Percentiles rank a stretch among this genome's conserved stretches.
Evolutionary conservation across 2,888 invertebrate genomes (phyloP).

Genomic region (Parnassius smintheus): DNA sequence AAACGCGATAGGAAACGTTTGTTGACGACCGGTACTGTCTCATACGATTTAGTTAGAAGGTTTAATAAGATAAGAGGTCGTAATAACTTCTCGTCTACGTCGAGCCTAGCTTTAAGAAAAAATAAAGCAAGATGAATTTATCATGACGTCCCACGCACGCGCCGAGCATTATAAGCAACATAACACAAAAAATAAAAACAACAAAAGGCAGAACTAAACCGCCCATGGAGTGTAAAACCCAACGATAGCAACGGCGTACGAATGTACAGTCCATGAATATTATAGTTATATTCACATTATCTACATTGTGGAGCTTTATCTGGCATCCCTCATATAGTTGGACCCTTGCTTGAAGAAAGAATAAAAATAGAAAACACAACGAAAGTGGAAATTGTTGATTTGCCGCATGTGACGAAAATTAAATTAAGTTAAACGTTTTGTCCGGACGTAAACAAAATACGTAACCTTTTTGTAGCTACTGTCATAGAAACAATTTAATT

Average conservation of each 20-base stretch:
- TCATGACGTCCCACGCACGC: constrained; percentile 75
- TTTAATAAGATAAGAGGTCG: constrained; percentile 54
- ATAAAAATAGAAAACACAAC: constrained; percentile 46
- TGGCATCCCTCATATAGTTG: constrained; percentile 64
- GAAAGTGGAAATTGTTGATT: constrained; percentile 50
- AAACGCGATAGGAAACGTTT: constrained; percentile 38
- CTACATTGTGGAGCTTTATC: constrained; percentile 79
- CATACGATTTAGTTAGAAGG: constrained; percentile 53
- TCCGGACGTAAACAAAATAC: constrained; percentile 19
- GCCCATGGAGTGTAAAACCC: constrained; percentile 76
- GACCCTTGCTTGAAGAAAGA: constrained; percentile 60
- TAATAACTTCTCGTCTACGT: constrained; percentile 67
- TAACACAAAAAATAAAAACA: constrained; percentile 63
- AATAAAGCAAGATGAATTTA: constrained; percentile 72
- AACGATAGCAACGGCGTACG: constrained; percentile 73
- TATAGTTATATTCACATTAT: constrained; percentile 80
- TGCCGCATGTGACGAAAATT: constrained; percentile 54
- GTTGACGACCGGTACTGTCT: constrained; percentile 43
- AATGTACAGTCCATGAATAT: constrained; percentile 71
- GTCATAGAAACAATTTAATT: constrained; percentile 10
- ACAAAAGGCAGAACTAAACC: constrained; percentile 50
- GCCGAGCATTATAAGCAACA: constrained; percentile 67
- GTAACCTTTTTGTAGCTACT: not conserved
- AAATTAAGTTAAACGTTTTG: constrained; percentile 33
- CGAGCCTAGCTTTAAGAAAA: constrained; percentile 66